Evolutionary conservation across 2,113 vertebrate species (phyloP), one percentile per base, ranked within the genome.

Genomic region (Struthio camelus): DNA sequence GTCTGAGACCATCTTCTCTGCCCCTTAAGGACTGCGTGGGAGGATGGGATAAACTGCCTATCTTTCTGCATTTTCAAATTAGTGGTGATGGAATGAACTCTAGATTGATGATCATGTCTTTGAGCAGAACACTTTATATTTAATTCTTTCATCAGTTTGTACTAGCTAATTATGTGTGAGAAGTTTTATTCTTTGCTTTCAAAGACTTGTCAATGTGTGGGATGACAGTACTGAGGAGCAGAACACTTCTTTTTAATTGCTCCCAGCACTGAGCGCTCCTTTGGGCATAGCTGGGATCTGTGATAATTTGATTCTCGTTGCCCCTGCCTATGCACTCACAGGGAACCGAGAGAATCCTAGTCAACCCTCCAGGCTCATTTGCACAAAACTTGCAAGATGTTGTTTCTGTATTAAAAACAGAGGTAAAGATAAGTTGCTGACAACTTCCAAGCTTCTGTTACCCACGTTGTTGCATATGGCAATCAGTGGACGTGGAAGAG

Each of bases 151-250:
- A 94, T 90, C 80, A 93, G 70, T 97, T 97, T 96, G 13, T 94
- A 94, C 86, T 69, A 69, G 92, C 25, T 98, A 98, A 97, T 97
- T 97, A 93, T 92, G 69, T 94, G 87, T 89, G 88, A 96, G 56
- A 14, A 94, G 28, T 96, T 96, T 97, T 95, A 96, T 94, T 92
- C 80, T 97, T 96, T 96, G 42, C 94, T 97, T 97, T 97, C 95
- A 97, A 97, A 97, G 92, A 14, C 80, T 95, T 94, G 51, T 96
- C 95, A 95, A 16, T 92, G 77, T 95, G 94, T 94, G 70, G 87
- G 87, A 96, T 96, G 96, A 95, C 82, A 97, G 79, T 48, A 87
- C 53, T 67, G 75, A 86, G 84, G 72, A 83, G 90, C 3, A 91
- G 30, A 96, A 76, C 46, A 95, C 44, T 90, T 94, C 75, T 96